These are phyloP conservation scores for Gymnosoma rotundatum DNA, from an alignment of 2,888 invertebrate genomes.

Conservation along the genomic window DNA sequence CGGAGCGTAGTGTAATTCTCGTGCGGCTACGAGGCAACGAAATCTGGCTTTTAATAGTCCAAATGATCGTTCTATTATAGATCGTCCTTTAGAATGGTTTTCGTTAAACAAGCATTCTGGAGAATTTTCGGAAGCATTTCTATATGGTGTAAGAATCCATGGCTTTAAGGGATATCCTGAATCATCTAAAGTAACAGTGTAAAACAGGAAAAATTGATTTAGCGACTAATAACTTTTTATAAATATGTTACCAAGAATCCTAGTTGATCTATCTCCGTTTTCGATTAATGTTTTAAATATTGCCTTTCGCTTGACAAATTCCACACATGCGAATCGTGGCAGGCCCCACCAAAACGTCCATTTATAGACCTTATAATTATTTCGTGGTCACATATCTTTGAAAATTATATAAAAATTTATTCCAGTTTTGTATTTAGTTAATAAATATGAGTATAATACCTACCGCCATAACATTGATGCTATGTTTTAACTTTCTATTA, in stretches of 20 bases:
- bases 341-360: constrained; percentile 20
- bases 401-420: constrained; percentile 7
- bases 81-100: constrained; percentile 18
- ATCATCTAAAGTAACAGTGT: constrained; percentile 18
- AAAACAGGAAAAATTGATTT: not conserved
- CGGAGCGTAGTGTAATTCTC: constrained; percentile 43
- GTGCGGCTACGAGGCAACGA: constrained; percentile 28
- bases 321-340: constrained; percentile 18
- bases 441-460: not conserved
- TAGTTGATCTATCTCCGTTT: constrained; percentile 7
- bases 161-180: constrained; percentile 22
- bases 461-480: not conserved
- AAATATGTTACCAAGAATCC: constrained; percentile 18
- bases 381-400: constrained; percentile 19
- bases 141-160: constrained; percentile 10
- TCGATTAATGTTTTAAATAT: constrained; percentile 16
- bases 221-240: constrained; percentile 3
- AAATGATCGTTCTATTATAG: constrained; percentile 12
- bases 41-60: constrained; percentile 25
- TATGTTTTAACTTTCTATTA: constrained; percentile 1
- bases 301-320: constrained; percentile 4
- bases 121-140: constrained; percentile 24
- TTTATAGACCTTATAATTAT: constrained; percentile 17
- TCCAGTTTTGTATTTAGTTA: constrained; percentile 1
- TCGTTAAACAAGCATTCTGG: constrained; percentile 28